A percentile compares a stretch with the other conserved stretches of the same genome.
Conservation (phyloP, 2,888 invertebrate genomes). For the Aspidiotus rigidus region DNA sequence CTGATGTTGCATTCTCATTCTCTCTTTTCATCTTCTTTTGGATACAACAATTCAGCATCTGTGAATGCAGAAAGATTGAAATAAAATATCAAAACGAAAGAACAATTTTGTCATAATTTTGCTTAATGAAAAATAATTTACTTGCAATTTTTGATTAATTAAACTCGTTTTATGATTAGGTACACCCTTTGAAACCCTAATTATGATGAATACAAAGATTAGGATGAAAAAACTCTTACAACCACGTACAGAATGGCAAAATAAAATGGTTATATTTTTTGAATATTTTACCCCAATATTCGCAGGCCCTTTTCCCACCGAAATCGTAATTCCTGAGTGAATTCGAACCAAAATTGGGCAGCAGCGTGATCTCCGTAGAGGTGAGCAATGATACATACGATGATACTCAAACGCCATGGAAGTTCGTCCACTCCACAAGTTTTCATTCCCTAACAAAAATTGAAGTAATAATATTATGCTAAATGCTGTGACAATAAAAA, state of each 20-base stretch:
- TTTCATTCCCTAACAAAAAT: slow-evolving; percentile 27
- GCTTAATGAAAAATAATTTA: slow-evolving; percentile 39
- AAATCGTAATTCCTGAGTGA: slow-evolving; percentile 78
- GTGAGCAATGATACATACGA: slow-evolving; percentile 62
- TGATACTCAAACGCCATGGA: slow-evolving; percentile 68
- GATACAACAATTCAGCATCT: slow-evolving; percentile 69
- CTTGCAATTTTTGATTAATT: slow-evolving; percentile 88
- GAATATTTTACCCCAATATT: slow-evolving; percentile 68
- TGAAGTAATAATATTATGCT: not conserved
- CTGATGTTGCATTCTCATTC: slow-evolving; percentile 17
- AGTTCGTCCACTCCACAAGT: slow-evolving; percentile 57
- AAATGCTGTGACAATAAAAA: not conserved
- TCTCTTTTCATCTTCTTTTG: slow-evolving; percentile 50
- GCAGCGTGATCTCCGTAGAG: slow-evolving; percentile 65
- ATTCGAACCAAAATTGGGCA: slow-evolving; percentile 89
- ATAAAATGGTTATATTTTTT: not conserved
- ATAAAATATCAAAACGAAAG: not conserved
- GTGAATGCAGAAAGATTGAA: slow-evolving; percentile 12
- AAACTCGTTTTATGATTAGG: slow-evolving; percentile 85
- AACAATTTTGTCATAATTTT: slow-evolving; percentile 11
- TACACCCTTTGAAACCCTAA: slow-evolving; percentile 65
- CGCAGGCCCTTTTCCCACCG: slow-evolving; percentile 73
- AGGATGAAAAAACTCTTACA: no score
- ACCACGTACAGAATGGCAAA: no score
- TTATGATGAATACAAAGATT: slow-evolving; percentile 38